Evolutionary conservation across 2,888 invertebrate genomes (phyloP), one percentile per base, ranked within the genome.

Genomic region (Sminthurinus aureus): DNA sequence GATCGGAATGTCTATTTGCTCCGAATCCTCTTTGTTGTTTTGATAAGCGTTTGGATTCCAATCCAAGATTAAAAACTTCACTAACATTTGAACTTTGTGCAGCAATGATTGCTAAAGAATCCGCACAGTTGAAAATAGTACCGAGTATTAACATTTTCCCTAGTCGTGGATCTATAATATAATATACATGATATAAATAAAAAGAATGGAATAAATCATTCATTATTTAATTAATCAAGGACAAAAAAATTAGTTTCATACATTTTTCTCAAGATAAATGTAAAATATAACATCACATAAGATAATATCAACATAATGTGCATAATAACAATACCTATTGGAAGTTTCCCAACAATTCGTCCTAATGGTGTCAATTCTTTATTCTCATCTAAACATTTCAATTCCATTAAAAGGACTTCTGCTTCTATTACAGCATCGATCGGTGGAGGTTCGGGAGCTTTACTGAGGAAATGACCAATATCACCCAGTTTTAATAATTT

Each of bases 71-170:
- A 90, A 98, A 99, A 6, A 98, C 96, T 91, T 99, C 98, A 0
- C 97, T 97, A 91, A 98, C 97, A 0, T 98, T 98, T 67, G 98
- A 96, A 9, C 96, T 96, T 90, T 97, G 97, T 18, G 99, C 98
- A 0, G 98, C 98, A 93, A 98, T 96, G 0, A 96, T 96, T 13
- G 96, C 95, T 79, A 98, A 92, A 0, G 98, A 95, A 90, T 98
- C 98, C 0, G 97, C 98, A 85, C 95, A 94, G 87, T 95, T 94
- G 89, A 99, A 94, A 83, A 98, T 94, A 87, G 96, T 94, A n/a
- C 97, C 97, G 13, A 98, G 92, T 58, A 99, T 95, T 93, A 98
- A 94, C 96, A 98, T 98, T 91, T 98, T 98, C 22, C 99, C 99
- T 9, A 99, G 92, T 0, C 97, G 93, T 0, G 99, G 99, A 89